Percentiles rank a stretch among this genome's conserved stretches.
phyloP scores from a whole-genome alignment of 1,140 invertebrate species.

The Bathynomus jamesi region DNA sequence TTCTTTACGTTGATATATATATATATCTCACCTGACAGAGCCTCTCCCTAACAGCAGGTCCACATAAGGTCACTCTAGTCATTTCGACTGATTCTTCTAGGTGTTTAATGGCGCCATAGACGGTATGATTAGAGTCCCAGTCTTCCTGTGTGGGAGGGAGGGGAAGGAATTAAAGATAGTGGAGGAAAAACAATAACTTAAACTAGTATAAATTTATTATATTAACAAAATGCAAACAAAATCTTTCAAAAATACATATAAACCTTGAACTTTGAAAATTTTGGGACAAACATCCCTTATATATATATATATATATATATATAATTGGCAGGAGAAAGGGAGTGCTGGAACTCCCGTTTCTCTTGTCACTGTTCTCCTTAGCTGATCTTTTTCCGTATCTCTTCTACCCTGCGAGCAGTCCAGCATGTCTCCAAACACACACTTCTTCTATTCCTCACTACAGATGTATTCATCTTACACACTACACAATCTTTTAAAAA shows the following conservation, averaged over 20 bases:
- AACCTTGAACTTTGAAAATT: too few relatives aligned
- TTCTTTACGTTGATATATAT: too few relatives aligned
- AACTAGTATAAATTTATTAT: neutral
- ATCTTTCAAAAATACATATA: neutral
- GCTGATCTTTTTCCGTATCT: too few relatives aligned
- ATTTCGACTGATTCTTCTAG: constrained; percentile 78
- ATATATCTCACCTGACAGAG: constrained; percentile 41
- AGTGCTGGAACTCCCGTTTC: too few relatives aligned
- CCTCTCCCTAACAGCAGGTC: constrained; percentile 48
- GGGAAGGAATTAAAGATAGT: neutral
- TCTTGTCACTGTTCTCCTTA: too few relatives aligned
- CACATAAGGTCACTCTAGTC: constrained; percentile 60
- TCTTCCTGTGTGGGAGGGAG: constrained; percentile 48
- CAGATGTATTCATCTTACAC: too few relatives aligned
- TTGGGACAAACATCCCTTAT: neutral
- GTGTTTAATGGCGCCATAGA: constrained; percentile 68
- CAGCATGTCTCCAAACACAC: too few relatives aligned
- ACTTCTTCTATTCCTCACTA: too few relatives aligned
- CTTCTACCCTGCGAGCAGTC: too few relatives aligned
- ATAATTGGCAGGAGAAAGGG: too few relatives aligned
- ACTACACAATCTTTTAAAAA: too few relatives aligned
- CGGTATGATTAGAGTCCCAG: constrained; percentile 61
- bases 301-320: constrained; percentile 7
- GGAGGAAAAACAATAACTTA: neutral
- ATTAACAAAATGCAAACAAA: neutral